Evolutionary conservation across 2,113 vertebrate genomes (phyloP).

Genomic region (Eulemur macaco): DNA sequence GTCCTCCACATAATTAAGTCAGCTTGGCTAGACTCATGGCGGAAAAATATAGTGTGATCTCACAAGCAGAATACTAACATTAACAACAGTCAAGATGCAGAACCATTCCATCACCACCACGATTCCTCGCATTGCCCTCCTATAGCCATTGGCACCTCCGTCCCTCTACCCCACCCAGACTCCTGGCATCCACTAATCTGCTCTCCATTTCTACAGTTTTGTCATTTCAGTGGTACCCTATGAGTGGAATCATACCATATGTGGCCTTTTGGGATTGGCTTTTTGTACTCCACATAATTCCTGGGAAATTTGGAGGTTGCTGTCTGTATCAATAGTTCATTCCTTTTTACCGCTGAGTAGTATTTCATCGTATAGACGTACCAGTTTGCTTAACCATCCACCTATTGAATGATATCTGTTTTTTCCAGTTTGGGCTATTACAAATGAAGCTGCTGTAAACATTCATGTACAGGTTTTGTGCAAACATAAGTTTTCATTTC

Average conservation of each 20-base stretch:
- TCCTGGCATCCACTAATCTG: not conserved
- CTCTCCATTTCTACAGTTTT: not conserved
- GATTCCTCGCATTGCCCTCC: not conserved
- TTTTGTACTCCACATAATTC: not conserved
- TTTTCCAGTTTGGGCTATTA: not conserved
- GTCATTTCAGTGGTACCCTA: not conserved
- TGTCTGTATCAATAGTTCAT: not conserved
- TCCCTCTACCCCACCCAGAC: too few species aligned
- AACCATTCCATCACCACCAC: not conserved
- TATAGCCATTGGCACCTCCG: not conserved
- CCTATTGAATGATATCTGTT: not conserved
- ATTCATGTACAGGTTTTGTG: not conserved
- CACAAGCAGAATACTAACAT: not conserved
- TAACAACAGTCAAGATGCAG: not conserved
- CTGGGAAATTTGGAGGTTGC: not conserved
- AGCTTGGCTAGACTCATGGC: not conserved
- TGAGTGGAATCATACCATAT: not conserved
- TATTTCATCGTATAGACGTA: not conserved
- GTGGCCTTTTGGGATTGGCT: not conserved
- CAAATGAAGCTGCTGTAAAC: not conserved
- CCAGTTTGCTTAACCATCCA: not conserved
- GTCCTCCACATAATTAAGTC: not conserved
- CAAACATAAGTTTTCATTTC: not conserved
- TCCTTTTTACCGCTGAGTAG: not conserved
- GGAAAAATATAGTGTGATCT: not conserved